Base-by-base conservation (phyloP, 2,113 vertebrate genomes). In the Odontophorus gujanensis region DNA sequence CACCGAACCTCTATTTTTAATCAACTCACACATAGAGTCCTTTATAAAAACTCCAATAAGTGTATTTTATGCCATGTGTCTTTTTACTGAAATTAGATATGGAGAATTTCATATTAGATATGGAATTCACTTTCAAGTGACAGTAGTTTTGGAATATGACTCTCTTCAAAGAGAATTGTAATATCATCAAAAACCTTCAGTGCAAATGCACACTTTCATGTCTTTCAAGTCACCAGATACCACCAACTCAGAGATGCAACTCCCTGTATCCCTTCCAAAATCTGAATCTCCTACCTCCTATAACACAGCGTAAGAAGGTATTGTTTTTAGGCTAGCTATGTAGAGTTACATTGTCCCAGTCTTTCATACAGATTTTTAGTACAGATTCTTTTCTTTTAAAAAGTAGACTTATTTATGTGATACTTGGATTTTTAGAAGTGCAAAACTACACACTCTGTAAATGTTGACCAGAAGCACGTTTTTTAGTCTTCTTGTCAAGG, bases 71-170 rank as follows among this genome's bases (percentile, higher is more conserved):
- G 74, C 43, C 50, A 38, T 14, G 78, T 50, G 51, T 42, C 36
- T 87, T 73, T 80, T 42, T 38, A 53, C 1, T 66, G 57, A 51
- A 84, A 91, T 43, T 1, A 80, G 72, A 86, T 30, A 28, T 1
- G 63, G 51, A 81, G 83, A n/a, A n/a, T n/a, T n/a, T n/a, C n/a
- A n/a, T n/a, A n/a, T n/a, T n/a, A n/a, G n/a, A n/a, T n/a, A n/a
- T n/a, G 57, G 2, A 81, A 91, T 20, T 57, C 71, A 76, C 89
- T 95, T 92, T 76, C 58, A 95, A 89, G 84, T 65, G 74, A 61
- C 84, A 71, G 63, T 2, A 75, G 69, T 63, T 87, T 68, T 51
- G 38, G 81, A 89, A 92, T 81, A 92, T 81, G 75, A 57, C 86
- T 75, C 43, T 84, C 71, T 91, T 92, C 62, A 84, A 89, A 89